Percentiles rank a stretch among this genome's conserved stretches.
These are phyloP conservation scores for Aspidapion aeneum DNA, from an alignment of 2,888 invertebrate genomes.

Conservation along the genomic window DNA sequence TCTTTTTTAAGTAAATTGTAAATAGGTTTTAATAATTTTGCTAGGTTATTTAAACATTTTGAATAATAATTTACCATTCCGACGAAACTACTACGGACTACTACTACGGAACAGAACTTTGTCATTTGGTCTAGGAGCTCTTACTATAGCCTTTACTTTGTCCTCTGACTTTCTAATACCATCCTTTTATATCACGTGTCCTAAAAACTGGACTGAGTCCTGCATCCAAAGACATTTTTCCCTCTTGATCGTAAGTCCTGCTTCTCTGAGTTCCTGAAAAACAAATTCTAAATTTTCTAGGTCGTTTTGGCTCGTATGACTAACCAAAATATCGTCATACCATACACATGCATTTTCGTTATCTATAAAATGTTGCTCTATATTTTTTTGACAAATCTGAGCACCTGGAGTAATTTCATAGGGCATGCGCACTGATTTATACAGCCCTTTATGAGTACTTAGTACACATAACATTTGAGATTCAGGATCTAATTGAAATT, in stretches of 20 bases:
- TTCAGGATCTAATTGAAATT: conserved; percentile 35
- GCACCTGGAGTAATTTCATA: no score
- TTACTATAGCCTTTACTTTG: conserved; percentile 25
- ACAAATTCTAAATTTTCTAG: conserved; percentile 29
- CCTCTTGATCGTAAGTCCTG: conserved; percentile 33
- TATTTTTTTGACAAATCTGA: no score
- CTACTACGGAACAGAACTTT: conserved; percentile 16
- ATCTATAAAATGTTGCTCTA: no score
- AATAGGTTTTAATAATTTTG: conserved; percentile 16
- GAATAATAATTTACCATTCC: conserved; percentile 24
- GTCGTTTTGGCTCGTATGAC: conserved; percentile 27
- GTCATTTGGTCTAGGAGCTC: conserved; percentile 17
- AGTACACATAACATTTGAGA: conserved; percentile 33
- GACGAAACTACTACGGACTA: conserved; percentile 12
- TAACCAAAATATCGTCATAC: conserved; percentile 38
- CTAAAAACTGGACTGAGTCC: conserved; percentile 37
- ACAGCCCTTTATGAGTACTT: conserved; percentile 39
- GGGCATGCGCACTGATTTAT: no score
- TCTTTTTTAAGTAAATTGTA: conserved; percentile 23
- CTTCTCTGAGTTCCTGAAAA: conserved; percentile 26
- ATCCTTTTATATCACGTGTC: conserved; percentile 25
- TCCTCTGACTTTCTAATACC: conserved; percentile 23
- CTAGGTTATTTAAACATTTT: conserved; percentile 15
- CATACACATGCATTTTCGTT: no score
- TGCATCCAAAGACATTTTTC: conserved; percentile 39